Conservation (phyloP, 2,888 invertebrate species). For the Orthosia cruda region DNA sequence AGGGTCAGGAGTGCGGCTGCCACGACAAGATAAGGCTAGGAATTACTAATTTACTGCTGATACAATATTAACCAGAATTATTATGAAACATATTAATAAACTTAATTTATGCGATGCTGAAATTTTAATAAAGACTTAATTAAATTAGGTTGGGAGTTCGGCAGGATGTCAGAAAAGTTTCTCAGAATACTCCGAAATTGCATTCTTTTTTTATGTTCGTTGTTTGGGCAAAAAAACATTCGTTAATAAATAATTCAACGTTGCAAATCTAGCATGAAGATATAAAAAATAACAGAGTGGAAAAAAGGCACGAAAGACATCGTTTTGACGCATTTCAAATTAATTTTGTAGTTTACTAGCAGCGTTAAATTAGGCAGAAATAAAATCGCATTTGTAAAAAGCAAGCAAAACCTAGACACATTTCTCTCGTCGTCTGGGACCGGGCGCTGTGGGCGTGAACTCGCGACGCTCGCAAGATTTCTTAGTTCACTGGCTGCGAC, state of each 20-base stretch:
- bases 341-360: slow-evolving; percentile 24
- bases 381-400: slow-evolving; percentile 53
- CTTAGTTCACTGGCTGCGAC: slow-evolving; percentile 60
- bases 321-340: slow-evolving; percentile 17
- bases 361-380: slow-evolving; percentile 24
- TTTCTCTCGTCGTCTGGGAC: slow-evolving; percentile 46
- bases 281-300: background rate
- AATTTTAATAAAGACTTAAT: slow-evolving; percentile 69
- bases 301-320: background rate
- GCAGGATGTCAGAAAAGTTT: slow-evolving; percentile 45
- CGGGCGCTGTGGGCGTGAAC: slow-evolving; percentile 53
- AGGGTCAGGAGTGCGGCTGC: slow-evolving; percentile 49
- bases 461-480: slow-evolving; percentile 62
- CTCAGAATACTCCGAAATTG: slow-evolving; percentile 25
- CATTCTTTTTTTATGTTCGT: slow-evolving; percentile 25
- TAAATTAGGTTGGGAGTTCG: slow-evolving; percentile 44
- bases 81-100: slow-evolving; percentile 63
- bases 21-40: slow-evolving; percentile 50
- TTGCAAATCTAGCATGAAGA: background rate
- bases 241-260: slow-evolving; percentile 1
- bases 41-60: slow-evolving; percentile 50
- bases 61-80: slow-evolving; percentile 59
- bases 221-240: slow-evolving; percentile 15
- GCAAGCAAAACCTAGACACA: slow-evolving; percentile 47
- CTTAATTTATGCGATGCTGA: slow-evolving; percentile 58